phyloP scores from a whole-genome alignment of 2,888 invertebrate species.

The Tillus elongatus region DNA sequence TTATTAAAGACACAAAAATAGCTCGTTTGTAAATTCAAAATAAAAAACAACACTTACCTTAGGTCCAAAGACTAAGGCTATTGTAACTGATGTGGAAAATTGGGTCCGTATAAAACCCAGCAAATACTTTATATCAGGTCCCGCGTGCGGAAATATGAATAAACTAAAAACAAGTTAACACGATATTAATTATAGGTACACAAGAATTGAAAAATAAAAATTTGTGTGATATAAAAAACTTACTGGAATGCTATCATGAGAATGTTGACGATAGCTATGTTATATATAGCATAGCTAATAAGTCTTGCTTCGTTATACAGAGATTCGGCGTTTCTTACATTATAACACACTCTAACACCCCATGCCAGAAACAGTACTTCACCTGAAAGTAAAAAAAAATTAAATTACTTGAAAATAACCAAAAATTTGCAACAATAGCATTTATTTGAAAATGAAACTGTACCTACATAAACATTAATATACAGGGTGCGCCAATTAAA shows the following conservation, averaged over 20 bases:
- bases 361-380: conserved; percentile 71
- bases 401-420: background rate
- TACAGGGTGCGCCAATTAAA: too few relatives aligned
- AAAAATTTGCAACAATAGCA: background rate
- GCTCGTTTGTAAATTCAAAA: too few relatives aligned
- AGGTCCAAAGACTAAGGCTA: conserved; percentile 73
- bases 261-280: conserved; percentile 85
- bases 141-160: conserved; percentile 75
- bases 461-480: too few relatives aligned
- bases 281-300: conserved; percentile 91
- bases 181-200: background rate
- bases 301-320: conserved; percentile 87
- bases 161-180: conserved; percentile 52
- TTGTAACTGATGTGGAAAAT: conserved; percentile 81
- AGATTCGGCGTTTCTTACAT: conserved; percentile 83
- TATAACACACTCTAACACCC: conserved; percentile 79
- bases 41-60: conserved; percentile 50
- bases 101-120: conserved; percentile 88
- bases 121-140: conserved; percentile 87
- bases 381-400: conserved; percentile 44
- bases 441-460: background rate
- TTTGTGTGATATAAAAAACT: conserved; percentile 42
- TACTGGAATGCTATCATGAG: conserved; percentile 90
- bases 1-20: too few relatives aligned
- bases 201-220: conserved; percentile 5